A percentile compares a stretch with the other conserved stretches of the same genome.
Evolutionary conservation across 2,113 vertebrate species (phyloP).

Genomic region (Leptobrachium ailaonicum): DNA sequence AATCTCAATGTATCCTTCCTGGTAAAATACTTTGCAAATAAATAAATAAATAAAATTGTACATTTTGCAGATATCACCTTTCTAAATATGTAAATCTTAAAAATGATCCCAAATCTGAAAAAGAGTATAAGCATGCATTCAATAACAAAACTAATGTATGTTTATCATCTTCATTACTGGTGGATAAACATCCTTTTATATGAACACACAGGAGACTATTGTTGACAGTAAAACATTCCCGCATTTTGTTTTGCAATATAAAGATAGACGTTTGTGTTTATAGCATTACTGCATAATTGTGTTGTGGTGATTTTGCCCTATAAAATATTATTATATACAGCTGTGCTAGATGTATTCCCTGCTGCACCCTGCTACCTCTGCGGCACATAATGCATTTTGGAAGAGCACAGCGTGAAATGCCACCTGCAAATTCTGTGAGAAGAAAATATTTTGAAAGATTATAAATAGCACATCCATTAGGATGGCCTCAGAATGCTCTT

Average conservation of each 20-base stretch:
- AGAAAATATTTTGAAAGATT: constrained; percentile 47
- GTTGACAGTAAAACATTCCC: too few relatives aligned
- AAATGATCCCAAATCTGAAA: not conserved
- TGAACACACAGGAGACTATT: too few relatives aligned
- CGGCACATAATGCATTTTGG: constrained; percentile 35
- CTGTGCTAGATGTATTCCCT: constrained; percentile 27
- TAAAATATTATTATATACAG: constrained; percentile 31
- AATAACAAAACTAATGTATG: too few relatives aligned
- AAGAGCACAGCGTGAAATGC: constrained; percentile 41
- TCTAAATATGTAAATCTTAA: too few relatives aligned
- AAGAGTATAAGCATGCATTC: not conserved
- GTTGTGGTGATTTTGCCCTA: constrained; percentile 17
- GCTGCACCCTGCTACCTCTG: constrained; percentile 29
- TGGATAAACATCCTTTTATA: too few relatives aligned
- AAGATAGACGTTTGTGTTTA: not conserved
- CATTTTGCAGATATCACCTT: too few relatives aligned
- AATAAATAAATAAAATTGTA: too few relatives aligned
- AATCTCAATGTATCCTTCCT: too few relatives aligned
- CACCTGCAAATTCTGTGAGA: constrained; percentile 46
- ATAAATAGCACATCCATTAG: constrained; percentile 48
- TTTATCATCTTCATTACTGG: too few relatives aligned
- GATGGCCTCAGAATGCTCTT: constrained; percentile 23
- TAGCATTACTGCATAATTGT: not conserved
- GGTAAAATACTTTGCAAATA: too few relatives aligned
- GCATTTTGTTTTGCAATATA: too few relatives aligned